A percentile compares a stretch with the other conserved stretches of the same genome.
Conservation (phyloP, 2,113 vertebrate genomes). For the Gulo gulo region DNA sequence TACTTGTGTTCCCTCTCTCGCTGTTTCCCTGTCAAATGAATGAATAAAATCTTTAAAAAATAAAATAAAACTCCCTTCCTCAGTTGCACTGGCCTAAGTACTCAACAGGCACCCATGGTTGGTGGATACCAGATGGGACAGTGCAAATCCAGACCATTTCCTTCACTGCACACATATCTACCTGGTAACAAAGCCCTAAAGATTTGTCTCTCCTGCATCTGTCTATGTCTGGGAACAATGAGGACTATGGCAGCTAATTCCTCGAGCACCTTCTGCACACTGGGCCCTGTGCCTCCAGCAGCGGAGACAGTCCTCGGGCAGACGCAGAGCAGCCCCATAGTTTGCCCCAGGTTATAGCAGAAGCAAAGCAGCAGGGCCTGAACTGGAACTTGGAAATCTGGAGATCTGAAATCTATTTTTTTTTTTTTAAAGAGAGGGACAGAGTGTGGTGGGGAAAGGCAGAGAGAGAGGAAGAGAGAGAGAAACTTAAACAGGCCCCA, state of each 20-base stretch:
- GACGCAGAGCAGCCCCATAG: background rate
- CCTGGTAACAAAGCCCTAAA: fast-evolving
- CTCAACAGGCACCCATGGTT: background rate
- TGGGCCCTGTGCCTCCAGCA: fast-evolving
- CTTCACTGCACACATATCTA: background rate
- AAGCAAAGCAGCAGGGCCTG: background rate
- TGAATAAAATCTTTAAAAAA: too few relatives aligned
- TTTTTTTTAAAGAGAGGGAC: background rate
- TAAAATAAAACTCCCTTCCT: background rate
- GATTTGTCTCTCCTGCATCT: background rate
- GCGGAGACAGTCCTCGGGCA: too few relatives aligned
- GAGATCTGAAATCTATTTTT: background rate
- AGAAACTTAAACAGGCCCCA: background rate
- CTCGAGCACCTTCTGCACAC: background rate
- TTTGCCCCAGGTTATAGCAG: background rate
- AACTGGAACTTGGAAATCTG: background rate
- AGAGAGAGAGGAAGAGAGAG: background rate
- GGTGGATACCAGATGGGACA: fast-evolving
- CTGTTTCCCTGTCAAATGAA: too few relatives aligned
- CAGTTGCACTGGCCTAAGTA: background rate
- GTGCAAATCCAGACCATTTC: background rate
- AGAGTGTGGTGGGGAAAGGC: background rate
- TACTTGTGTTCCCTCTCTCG: too few relatives aligned
- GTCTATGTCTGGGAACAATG: background rate
- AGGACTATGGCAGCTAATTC: background rate